Base-by-base conservation (phyloP, 2,888 invertebrate species). In the Lasiommata megera region DNA sequence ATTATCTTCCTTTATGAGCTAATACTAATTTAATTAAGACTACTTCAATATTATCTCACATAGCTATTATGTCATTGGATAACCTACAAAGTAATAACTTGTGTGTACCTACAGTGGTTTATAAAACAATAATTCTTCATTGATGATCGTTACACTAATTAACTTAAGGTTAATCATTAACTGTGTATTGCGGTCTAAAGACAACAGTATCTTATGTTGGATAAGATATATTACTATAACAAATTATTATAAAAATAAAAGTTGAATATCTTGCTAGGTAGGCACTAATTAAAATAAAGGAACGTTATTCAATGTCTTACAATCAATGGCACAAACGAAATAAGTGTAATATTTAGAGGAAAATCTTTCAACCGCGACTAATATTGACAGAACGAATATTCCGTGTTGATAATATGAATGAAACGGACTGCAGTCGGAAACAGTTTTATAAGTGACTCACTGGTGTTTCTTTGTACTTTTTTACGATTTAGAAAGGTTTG, bases 371-470 rank as follows among this genome's bases (percentile, higher is more conserved):
- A 52, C 16, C 51, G 36, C 51, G 34, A 51, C 58, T 56, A 62
- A 62, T 60, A 60, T 58, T 64, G 62, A 62, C 62, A 60, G 58
- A 51, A 43, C 29, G 50, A 46, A 54, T 58, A 58, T 23, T 12
- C 52, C 59, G 29, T 60, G 62, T 64, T 64, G 60, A 64, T 64
- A 64, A 58, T 60, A 63, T 34, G 50, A 41, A 54, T 28, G 47
- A 44, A 16, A 41, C 41, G 50, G 44, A 50, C 37, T 61, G 56
- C 61, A 61, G 56, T 50, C 23, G 44, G 36, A 48, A 54, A 52
- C 52, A 57, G 36, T 60, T 48, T 37, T 40, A 34, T 9, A 34
- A 6, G 34, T 62, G 59, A 64, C 40, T 52, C 58, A 62, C 56
- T 29, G 28, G 50, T 58, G 12, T 37, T 53, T 50, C 40, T 34